Evolutionary conservation across 2,888 invertebrate species (phyloP).

Genomic region (Leptodirus hochenwartii): DNA sequence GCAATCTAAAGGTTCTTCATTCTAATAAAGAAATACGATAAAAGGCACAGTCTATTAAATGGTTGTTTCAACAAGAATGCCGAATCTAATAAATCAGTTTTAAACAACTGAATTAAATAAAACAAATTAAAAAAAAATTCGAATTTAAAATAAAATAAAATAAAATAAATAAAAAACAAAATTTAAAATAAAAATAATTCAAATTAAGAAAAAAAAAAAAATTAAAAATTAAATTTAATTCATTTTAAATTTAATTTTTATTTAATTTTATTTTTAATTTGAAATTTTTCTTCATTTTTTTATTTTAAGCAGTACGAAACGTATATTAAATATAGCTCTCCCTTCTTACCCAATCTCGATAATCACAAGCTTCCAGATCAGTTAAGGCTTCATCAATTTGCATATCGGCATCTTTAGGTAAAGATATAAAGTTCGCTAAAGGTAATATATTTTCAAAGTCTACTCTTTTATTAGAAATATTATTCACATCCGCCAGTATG

Average conservation of each 20-base stretch:
- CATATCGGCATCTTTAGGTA: conserved; percentile 60
- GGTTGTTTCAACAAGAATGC: too few relatives aligned
- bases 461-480: conserved; percentile 20
- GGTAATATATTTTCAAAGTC: conserved; percentile 44
- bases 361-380: conserved; percentile 82
- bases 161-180: too few relatives aligned
- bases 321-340: conserved; percentile 8
- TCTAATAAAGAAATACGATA: conserved; percentile 26
- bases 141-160: conserved; percentile 5
- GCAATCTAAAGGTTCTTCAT: conserved; percentile 57
- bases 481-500: too few relatives aligned
- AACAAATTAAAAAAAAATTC: conserved; percentile 9
- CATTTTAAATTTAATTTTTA: too few relatives aligned
- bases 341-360: conserved; percentile 70
- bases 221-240: background rate
- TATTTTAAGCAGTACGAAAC: too few relatives aligned
- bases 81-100: too few relatives aligned
- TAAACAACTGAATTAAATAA: too few relatives aligned
- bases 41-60: too few relatives aligned
- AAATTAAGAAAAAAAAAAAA: conserved; percentile 3
- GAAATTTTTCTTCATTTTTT: too few relatives aligned
- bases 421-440: conserved; percentile 43
- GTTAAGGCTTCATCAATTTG: conserved; percentile 75
- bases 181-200: background rate
- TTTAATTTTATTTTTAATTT: too few relatives aligned